These are phyloP conservation scores for Chironomus riparius DNA, from an alignment of 2,888 invertebrate species.

Conservation along the genomic window DNA sequence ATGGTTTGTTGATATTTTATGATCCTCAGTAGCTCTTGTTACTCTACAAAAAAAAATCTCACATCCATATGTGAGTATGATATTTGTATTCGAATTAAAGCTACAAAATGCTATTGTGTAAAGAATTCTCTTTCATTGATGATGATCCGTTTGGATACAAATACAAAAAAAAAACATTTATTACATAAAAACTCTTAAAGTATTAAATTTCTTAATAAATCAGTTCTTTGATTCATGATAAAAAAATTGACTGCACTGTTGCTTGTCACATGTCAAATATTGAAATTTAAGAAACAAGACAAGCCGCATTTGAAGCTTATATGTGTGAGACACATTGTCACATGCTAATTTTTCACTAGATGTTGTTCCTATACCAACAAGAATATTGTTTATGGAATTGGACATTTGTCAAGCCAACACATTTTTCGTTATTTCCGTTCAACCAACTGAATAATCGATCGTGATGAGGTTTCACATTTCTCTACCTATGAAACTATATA, in stretches of 20 bases:
- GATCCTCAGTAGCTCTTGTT: background rate
- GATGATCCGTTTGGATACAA: background rate
- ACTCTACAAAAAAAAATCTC: background rate
- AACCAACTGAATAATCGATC: background rate
- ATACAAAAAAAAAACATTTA: background rate
- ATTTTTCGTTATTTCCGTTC: constrained; percentile 4
- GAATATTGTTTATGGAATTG: background rate
- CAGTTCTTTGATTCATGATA: background rate
- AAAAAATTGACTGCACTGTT: background rate
- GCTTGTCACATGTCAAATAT: background rate
- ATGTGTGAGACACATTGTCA: background rate
- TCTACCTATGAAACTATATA: background rate
- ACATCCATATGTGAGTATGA: background rate
- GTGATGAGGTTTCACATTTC: constrained; percentile 15
- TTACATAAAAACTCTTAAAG: background rate
- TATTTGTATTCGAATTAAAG: too few relatives aligned
- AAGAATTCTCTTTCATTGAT: too few relatives aligned
- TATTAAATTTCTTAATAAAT: background rate
- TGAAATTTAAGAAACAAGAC: background rate
- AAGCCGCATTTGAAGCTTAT: too few relatives aligned
- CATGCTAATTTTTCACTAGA: background rate
- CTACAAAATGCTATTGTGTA: too few relatives aligned
- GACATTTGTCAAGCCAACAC: constrained; percentile 5
- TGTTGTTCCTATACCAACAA: background rate
- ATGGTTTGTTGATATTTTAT: background rate